Percentiles rank a stretch among this genome's conserved stretches.
These are phyloP conservation scores for Amblyraja radiata DNA, from an alignment of 2,797 vertebrate species.

Conservation along the genomic window DNA sequence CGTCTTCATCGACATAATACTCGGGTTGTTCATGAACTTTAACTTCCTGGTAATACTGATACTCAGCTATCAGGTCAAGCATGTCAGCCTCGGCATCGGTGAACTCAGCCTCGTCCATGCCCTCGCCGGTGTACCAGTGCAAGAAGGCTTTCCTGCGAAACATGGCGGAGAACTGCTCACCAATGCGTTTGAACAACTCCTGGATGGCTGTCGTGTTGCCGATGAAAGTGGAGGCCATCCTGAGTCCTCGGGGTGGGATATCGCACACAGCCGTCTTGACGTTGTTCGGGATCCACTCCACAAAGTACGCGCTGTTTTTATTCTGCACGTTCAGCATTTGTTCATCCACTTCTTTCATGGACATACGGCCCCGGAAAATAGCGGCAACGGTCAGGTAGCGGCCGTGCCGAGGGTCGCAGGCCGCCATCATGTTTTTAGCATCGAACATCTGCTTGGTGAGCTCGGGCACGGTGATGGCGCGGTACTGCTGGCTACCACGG, in stretches of 20 bases:
- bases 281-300: slow-evolving; percentile 75
- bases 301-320: slow-evolving; percentile 76
- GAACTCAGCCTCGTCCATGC: slow-evolving; percentile 77
- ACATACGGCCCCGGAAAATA: slow-evolving; percentile 73
- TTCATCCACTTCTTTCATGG: slow-evolving; percentile 75
- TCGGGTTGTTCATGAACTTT: slow-evolving; percentile 67
- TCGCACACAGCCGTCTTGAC: slow-evolving; percentile 71
- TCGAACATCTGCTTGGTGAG: slow-evolving; percentile 76
- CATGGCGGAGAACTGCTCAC: slow-evolving; percentile 35
- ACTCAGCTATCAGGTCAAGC: slow-evolving; percentile 73
- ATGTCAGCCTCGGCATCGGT: slow-evolving; percentile 74
- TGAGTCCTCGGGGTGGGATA: slow-evolving; percentile 70
- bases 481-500: slow-evolving; percentile 72
- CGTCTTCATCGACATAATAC: slow-evolving; percentile 62
- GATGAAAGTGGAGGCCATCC: slow-evolving; percentile 72
- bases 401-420: slow-evolving; percentile 69
- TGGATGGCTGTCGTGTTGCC: slow-evolving; percentile 57
- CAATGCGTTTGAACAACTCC: slow-evolving; percentile 32
- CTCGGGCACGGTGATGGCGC: slow-evolving; percentile 66
- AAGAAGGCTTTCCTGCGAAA: slow-evolving; percentile 58
- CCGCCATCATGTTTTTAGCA: slow-evolving; percentile 75
- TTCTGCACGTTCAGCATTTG: slow-evolving; percentile 75
- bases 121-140: slow-evolving; percentile 74
- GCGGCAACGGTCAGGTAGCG: slow-evolving; percentile 69
- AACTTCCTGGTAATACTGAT: slow-evolving; percentile 76